phyloP scores from a whole-genome alignment of 2,113 vertebrate species.

The Microcebus griseorufus region DNA sequence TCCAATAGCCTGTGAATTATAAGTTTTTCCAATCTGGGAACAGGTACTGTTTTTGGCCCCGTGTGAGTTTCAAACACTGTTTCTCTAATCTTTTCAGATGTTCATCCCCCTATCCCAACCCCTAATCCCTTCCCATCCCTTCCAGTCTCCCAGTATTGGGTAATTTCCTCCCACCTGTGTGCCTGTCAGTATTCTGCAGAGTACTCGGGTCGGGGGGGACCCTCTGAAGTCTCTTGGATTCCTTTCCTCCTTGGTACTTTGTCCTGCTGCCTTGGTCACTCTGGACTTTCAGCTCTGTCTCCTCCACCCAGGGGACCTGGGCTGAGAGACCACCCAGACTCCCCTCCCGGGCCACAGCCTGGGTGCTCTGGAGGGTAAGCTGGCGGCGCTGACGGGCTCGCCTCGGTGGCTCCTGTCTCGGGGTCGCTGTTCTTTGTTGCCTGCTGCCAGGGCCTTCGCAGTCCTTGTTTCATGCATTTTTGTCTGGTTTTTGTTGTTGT shows the following conservation, averaged over 20 bases:
- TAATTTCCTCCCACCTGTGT: fast-evolving
- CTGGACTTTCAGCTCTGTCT: not conserved
- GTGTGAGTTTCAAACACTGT: not conserved
- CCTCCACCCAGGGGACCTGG: not conserved
- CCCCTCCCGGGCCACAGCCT: not conserved
- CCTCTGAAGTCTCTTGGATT: no score
- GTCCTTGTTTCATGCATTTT: not conserved
- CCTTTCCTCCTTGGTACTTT: not conserved
- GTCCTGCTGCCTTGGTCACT: not conserved
- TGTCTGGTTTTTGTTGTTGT: not conserved
- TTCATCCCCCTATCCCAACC: not conserved
- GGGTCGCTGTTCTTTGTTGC: not conserved
- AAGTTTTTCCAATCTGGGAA: not conserved
- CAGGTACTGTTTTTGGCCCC: not conserved
- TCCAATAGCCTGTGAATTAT: not conserved
- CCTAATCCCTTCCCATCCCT: no score
- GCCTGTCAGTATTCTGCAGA: no score
- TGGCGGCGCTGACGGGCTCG: fast-evolving
- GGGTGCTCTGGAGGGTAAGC: not conserved
- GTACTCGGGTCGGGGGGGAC: fast-evolving
- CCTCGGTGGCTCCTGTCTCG: fast-evolving
- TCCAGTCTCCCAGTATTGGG: not conserved
- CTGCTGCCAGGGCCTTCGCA: not conserved
- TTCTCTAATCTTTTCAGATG: not conserved
- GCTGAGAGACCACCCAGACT: fast-evolving